phyloP scores from a whole-genome alignment of 2,113 vertebrate species.

The Ceyx melanurus region DNA sequence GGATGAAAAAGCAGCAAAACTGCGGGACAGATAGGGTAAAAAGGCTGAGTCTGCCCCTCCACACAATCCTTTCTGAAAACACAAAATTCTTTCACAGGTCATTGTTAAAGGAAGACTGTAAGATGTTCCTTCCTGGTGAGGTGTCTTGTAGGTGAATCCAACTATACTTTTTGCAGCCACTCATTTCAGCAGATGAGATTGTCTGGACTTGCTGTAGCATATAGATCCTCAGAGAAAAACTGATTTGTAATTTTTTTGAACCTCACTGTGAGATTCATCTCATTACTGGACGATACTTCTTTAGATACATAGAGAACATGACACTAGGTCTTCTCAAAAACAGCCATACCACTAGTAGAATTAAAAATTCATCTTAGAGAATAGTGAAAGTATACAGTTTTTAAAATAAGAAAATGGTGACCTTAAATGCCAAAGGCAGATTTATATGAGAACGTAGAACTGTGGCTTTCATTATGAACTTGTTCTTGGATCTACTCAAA shows the following conservation, averaged over 20 bases:
- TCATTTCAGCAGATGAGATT: background rate
- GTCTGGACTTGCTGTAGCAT: background rate
- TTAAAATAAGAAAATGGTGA: background rate
- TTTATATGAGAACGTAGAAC: background rate
- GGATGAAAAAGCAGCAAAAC: background rate
- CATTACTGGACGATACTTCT: background rate
- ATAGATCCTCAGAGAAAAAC: background rate
- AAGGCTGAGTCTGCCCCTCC: background rate
- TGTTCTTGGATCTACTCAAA: background rate
- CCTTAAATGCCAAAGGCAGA: background rate
- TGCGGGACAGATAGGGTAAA: background rate
- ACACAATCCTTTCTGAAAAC: background rate
- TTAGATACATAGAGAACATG: background rate
- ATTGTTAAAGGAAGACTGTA: background rate
- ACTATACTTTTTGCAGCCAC: background rate
- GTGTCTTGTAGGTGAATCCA: background rate
- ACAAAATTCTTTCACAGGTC: background rate
- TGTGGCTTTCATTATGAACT: background rate
- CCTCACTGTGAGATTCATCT: background rate
- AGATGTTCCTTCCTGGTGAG: background rate
- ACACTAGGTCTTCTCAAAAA: background rate
- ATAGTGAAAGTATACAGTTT: background rate
- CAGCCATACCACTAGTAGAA: background rate
- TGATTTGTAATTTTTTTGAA: background rate
- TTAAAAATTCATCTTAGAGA: background rate